phyloP scores from a whole-genome alignment of 1,140 invertebrate species.

The Oncopodura yosiiana region DNA sequence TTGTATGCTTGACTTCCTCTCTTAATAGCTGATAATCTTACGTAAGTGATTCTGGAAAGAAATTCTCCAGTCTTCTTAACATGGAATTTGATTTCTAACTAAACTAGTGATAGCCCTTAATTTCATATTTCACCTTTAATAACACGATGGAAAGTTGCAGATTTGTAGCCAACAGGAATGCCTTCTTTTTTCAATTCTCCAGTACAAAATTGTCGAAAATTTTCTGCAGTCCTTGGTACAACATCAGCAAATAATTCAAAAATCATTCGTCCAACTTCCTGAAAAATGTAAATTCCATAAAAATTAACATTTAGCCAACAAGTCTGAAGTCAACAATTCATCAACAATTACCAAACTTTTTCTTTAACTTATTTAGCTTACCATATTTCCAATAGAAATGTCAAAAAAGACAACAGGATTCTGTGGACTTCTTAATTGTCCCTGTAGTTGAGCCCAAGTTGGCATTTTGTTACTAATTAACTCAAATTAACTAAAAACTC shows the following conservation, averaged over 20 bases:
- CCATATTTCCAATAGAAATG: constrained; percentile 55
- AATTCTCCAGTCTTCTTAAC: too few species aligned
- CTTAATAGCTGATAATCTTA: too few species aligned
- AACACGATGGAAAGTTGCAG: constrained; percentile 91
- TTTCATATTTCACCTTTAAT: too few species aligned
- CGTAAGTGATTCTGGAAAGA: too few species aligned
- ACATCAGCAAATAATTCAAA: constrained; percentile 77
- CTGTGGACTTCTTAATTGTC: constrained; percentile 77
- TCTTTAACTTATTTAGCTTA: constrained; percentile 37
- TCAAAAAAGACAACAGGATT: constrained; percentile 78
- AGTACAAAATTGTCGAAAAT: constrained; percentile 97
- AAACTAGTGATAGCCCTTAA: too few species aligned
- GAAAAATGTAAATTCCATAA: constrained; percentile 9
- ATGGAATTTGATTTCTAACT: too few species aligned
- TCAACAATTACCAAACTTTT: background rate
- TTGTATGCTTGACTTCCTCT: too few species aligned
- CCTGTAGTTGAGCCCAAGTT: constrained; percentile 83
- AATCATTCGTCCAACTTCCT: constrained; percentile 36
- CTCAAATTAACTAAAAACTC: background rate
- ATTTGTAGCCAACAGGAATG: constrained; percentile 94
- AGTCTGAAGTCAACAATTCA: background rate
- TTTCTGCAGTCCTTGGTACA: constrained; percentile 95
- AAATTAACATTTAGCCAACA: background rate
- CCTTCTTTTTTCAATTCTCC: constrained; percentile 80
- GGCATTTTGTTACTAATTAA: constrained; percentile 56